Evolutionary conservation across 2,113 vertebrate genomes (phyloP).

Genomic region (Halcyon malimbica): DNA sequence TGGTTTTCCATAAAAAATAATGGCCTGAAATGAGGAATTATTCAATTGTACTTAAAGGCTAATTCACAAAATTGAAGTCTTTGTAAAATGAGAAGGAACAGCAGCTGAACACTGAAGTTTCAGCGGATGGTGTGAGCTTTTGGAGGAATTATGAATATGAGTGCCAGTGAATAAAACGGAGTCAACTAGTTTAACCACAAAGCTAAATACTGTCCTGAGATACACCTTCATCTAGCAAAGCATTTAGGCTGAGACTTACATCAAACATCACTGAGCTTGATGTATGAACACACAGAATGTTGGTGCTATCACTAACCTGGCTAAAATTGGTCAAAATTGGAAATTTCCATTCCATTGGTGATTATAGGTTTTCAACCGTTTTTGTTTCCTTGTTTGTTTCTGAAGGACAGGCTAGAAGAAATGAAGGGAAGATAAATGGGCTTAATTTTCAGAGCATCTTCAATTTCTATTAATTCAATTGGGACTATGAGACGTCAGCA

Average conservation of each 20-base stretch:
- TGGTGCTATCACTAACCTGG: neutral
- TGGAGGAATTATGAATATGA: neutral
- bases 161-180: neutral
- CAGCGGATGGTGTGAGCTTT: neutral
- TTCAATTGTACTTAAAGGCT: neutral
- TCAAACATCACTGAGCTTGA: neutral
- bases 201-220: neutral
- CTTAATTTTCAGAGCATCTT: neutral
- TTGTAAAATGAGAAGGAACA: neutral
- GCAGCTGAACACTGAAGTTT: neutral
- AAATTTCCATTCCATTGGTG: neutral
- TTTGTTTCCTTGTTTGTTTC: neutral
- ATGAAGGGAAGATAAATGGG: neutral
- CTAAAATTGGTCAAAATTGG: neutral
- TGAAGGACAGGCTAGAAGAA: neutral
- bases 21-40: neutral
- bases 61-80: neutral
- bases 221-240: neutral
- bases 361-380: neutral
- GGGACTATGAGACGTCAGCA: neutral
- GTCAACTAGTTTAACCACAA: neutral
- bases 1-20: neutral
- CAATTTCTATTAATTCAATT: neutral
- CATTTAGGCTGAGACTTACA: neutral
- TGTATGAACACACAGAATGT: neutral